phyloP scores from a whole-genome alignment of 1,140 invertebrate species.

The Zophobas morio region DNA sequence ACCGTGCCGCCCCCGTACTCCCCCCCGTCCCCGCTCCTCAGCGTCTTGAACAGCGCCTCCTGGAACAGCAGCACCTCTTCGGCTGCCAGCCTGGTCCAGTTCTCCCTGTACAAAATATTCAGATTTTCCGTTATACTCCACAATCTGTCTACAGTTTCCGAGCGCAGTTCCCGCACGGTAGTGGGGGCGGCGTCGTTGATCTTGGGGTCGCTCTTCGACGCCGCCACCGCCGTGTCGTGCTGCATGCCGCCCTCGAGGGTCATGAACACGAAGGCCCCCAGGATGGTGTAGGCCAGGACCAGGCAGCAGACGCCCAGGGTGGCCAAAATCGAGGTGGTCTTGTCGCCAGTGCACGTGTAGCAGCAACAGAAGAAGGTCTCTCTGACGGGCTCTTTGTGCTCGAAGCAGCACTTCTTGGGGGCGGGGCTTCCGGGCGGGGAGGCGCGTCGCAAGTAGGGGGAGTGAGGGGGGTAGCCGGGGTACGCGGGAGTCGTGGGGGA shows the following conservation, averaged over 20 bases:
- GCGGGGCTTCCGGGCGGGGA: slow-evolving; percentile 63
- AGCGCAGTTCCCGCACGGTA: slow-evolving; percentile 66
- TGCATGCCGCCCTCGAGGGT: slow-evolving; percentile 80
- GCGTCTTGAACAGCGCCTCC: slow-evolving; percentile 69
- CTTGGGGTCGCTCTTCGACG: slow-evolving; percentile 73
- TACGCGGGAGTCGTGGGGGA: slow-evolving; percentile 45
- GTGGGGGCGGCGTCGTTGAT: slow-evolving; percentile 15
- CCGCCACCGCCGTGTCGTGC: slow-evolving; percentile 72
- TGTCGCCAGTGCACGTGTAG: slow-evolving; percentile 63
- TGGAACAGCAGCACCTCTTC: slow-evolving; percentile 91
- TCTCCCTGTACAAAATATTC: slow-evolving; percentile 94
- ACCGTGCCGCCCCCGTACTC: slow-evolving; percentile 57
- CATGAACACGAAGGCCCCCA: slow-evolving; percentile 94
- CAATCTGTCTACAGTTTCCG: slow-evolving; percentile 82
- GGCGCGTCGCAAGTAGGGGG: slow-evolving; percentile 54
- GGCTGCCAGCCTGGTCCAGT: slow-evolving; percentile 90
- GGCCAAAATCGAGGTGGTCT: slow-evolving; percentile 63
- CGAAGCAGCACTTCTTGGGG: slow-evolving; percentile 64
- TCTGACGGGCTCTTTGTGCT: slow-evolving; percentile 59
- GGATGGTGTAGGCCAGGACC: slow-evolving; percentile 90
- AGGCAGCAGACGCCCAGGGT: slow-evolving; percentile 83
- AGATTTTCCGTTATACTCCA: slow-evolving; percentile 96
- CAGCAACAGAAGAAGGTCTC: slow-evolving; percentile 65
- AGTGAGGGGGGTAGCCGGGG: slow-evolving; percentile 58
- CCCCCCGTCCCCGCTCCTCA: slow-evolving; percentile 59